phyloP scores from a whole-genome alignment of 2,888 invertebrate genomes.

The Sussaba pulchella region DNA sequence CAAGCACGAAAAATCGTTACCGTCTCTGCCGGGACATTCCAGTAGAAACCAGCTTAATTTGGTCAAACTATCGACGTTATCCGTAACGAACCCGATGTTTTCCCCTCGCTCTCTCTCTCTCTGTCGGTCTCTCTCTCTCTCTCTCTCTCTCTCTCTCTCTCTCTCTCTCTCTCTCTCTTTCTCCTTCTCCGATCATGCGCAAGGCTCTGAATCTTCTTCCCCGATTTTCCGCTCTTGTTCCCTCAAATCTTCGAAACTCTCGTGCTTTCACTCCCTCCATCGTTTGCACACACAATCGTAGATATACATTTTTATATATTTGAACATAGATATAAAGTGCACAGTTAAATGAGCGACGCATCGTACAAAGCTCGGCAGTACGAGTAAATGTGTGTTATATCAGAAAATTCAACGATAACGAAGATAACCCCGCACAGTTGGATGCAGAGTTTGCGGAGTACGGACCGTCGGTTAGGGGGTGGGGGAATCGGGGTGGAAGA shows the following conservation, averaged over 20 bases:
- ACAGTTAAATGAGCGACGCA: not conserved
- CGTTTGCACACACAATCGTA: not conserved
- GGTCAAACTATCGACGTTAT: not conserved
- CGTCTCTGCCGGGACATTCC: not conserved
- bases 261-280: not conserved
- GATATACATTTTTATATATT: not conserved
- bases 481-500: conserved; percentile 43
- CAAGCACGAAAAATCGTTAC: no score
- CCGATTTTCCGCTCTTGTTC: no score
- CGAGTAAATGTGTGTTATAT: conserved; percentile 61
- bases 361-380: not conserved
- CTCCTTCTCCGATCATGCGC: not conserved
- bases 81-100: not conserved
- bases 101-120: no score
- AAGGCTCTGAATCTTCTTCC: no score
- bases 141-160: no score
- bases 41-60: not conserved
- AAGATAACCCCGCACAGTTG: conserved; percentile 73
- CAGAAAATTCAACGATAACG: conserved; percentile 75
- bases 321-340: not conserved
- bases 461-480: no score
- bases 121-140: no score
- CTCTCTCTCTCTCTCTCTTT: not conserved
- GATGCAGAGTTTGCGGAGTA: conserved; percentile 9
- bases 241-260: no score